A percentile compares a stretch with the other conserved stretches of the same genome.
These are phyloP conservation scores for Anomalospiza imberbis DNA, from an alignment of 2,797 vertebrate species.

Conservation along the genomic window DNA sequence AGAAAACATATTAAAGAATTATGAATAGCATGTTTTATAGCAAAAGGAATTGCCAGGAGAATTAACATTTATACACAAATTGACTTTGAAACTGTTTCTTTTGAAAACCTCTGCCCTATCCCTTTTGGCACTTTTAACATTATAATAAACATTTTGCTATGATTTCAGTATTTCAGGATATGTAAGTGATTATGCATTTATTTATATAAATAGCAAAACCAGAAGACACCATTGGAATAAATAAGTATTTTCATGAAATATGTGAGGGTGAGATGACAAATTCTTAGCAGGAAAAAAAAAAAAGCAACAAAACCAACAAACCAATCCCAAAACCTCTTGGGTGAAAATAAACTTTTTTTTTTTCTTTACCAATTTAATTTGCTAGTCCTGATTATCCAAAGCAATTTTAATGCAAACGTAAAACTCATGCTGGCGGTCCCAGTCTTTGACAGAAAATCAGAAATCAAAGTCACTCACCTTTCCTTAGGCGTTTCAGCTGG, in stretches of 20 bases:
- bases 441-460: not conserved
- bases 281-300: not conserved
- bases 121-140: constrained; percentile 14
- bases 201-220: not conserved
- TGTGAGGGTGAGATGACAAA: not conserved
- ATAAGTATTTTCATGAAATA: not conserved
- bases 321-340: not conserved
- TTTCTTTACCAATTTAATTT: not conserved
- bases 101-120: constrained; percentile 48
- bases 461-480: not conserved
- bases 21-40: constrained; percentile 27
- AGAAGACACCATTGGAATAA: not conserved
- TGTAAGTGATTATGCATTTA: not conserved
- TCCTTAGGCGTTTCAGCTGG: not conserved
- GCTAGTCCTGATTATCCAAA: not conserved
- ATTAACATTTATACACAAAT: not conserved
- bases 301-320: not conserved
- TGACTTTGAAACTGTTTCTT: constrained; percentile 31
- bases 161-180: not conserved
- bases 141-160: not conserved
- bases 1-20: constrained; percentile 39
- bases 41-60: constrained; percentile 34
- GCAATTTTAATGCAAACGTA: not conserved
- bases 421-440: not conserved
- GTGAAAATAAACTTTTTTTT: not conserved